Evolutionary conservation across 2,888 invertebrate genomes (phyloP).

Genomic region (Meteorus colon): DNA sequence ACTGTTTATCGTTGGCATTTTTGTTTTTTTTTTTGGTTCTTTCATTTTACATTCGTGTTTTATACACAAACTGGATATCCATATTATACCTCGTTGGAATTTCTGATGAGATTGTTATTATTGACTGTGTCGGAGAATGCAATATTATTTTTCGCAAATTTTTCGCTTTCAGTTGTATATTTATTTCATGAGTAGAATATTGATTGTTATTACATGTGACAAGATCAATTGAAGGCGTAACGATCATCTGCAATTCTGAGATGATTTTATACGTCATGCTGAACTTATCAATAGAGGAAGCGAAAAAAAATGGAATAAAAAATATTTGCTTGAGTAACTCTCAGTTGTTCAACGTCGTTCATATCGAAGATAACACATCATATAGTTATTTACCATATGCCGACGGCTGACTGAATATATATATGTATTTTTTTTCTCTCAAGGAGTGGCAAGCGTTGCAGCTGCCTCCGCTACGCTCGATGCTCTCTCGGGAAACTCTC

Average conservation of each 20-base stretch:
- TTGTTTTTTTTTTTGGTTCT: conserved; percentile 12
- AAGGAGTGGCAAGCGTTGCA: conserved; percentile 44
- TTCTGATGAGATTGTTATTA: conserved; percentile 9
- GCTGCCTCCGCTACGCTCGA: conserved; percentile 26
- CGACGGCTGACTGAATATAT: conserved; percentile 33
- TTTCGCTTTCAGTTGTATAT: background rate
- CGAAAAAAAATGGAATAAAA: conserved; percentile 1
- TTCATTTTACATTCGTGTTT: conserved; percentile 30
- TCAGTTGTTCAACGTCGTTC: conserved; percentile 8
- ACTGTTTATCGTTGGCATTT: background rate
- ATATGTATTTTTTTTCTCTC: conserved; percentile 6
- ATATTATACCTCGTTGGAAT: conserved; percentile 16
- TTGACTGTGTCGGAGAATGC: conserved; percentile 7
- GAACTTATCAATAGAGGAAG: background rate
- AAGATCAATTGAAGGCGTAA: conserved; percentile 5
- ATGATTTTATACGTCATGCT: conserved; percentile 12
- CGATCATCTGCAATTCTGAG: background rate
- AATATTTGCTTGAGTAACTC: conserved; percentile 29
- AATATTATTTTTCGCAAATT: background rate
- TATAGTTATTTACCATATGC: conserved; percentile 47
- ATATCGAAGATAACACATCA: conserved; percentile 31
- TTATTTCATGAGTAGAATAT: background rate
- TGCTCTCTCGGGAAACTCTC: conserved; percentile 27
- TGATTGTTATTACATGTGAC: background rate
- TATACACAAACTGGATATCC: conserved; percentile 5